These are phyloP conservation scores for Entomobrya multifasciata DNA, from an alignment of 2,888 invertebrate species.

Conservation along the genomic window DNA sequence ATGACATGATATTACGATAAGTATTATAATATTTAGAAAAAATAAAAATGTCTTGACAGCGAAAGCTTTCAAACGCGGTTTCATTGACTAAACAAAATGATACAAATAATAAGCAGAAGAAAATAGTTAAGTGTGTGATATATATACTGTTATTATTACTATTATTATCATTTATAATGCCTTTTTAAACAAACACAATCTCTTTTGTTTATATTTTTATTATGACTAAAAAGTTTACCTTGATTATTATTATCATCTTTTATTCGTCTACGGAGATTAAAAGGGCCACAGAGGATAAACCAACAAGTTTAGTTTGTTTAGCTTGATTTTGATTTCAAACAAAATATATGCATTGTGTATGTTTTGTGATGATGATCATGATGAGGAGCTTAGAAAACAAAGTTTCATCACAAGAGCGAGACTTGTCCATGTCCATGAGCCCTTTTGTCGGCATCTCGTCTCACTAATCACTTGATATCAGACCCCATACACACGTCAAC, in stretches of 20 bases:
- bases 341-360: not conserved
- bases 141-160: not conserved
- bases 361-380: too few relatives aligned
- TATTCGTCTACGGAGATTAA: not conserved
- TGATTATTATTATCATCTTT: slow-evolving; percentile 14
- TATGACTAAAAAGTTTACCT: too few relatives aligned
- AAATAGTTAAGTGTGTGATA: slow-evolving; percentile 53
- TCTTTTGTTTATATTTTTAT: too few relatives aligned
- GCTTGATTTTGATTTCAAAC: too few relatives aligned
- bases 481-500: slow-evolving; percentile 78
- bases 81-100: slow-evolving; percentile 48
- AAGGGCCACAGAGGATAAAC: too few relatives aligned
- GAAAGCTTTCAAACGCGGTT: too few relatives aligned
- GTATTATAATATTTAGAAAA: too few relatives aligned
- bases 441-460: slow-evolving; percentile 77
- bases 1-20: too few relatives aligned
- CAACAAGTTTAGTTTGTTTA: too few relatives aligned
- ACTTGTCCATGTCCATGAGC: slow-evolving; percentile 25
- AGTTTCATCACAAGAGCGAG: too few relatives aligned
- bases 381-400: too few relatives aligned
- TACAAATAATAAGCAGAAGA: not conserved
- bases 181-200: slow-evolving; percentile 18
- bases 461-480: slow-evolving; percentile 79
- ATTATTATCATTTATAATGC: slow-evolving; percentile 8
- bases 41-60: slow-evolving; percentile 52